Conservation (phyloP, 2,888 invertebrate genomes). For the Drosophila prolongata region DNA sequence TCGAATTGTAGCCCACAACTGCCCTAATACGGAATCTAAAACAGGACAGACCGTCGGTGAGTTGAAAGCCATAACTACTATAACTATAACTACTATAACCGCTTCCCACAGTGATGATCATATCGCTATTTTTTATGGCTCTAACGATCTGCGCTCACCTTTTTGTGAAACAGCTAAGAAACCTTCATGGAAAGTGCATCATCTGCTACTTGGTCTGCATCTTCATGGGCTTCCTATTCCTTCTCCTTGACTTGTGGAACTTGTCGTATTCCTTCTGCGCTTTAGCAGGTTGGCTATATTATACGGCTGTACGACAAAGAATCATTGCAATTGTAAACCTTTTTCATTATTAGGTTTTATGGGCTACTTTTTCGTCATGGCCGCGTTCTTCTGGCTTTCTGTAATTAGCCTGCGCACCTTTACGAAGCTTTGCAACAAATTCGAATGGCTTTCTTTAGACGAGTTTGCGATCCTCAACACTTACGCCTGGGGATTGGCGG, state of each 20-base stretch:
- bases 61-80: background rate
- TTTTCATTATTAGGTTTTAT: slow-evolving; percentile 72
- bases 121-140: slow-evolving; percentile 89
- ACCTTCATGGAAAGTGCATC: slow-evolving; percentile 90
- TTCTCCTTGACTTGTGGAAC: slow-evolving; percentile 85
- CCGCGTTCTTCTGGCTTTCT: slow-evolving; percentile 93
- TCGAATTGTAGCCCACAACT: slow-evolving; percentile 26
- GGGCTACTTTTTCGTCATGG: slow-evolving; percentile 89
- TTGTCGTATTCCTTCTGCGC: background rate
- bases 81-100: too few relatives aligned
- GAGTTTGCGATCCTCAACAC: slow-evolving; percentile 69
- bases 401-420: slow-evolving; percentile 93
- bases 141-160: slow-evolving; percentile 89
- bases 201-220: slow-evolving; percentile 89
- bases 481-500: slow-evolving; percentile 81
- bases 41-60: slow-evolving; percentile 10
- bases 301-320: too few relatives aligned
- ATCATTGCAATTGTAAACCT: too few relatives aligned
- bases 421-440: slow-evolving; percentile 40
- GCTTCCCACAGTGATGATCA: slow-evolving; percentile 86
- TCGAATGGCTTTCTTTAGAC: slow-evolving; percentile 13
- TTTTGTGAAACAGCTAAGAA: slow-evolving; percentile 88
- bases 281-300: slow-evolving; percentile 6
- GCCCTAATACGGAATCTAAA: background rate
- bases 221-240: slow-evolving; percentile 86